Conservation (phyloP, 1,140 invertebrate genomes). For the Magallana angulata region DNA sequence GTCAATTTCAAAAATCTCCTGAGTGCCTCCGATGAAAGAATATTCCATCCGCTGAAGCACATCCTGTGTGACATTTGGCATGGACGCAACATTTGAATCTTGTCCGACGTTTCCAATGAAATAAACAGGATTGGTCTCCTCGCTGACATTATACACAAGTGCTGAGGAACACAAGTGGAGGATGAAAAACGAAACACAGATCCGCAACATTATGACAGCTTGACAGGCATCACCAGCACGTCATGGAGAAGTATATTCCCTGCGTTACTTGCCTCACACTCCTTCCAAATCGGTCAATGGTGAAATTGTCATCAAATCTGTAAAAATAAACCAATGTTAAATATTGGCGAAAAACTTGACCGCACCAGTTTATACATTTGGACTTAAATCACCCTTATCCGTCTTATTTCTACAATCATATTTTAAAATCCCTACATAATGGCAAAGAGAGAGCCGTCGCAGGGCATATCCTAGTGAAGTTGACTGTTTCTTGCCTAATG, state of each 20-base stretch:
- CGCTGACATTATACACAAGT: constrained; percentile 34
- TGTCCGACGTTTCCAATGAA: constrained; percentile 49
- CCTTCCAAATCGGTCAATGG: neutral
- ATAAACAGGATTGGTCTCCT: constrained; percentile 46
- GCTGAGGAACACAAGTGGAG: constrained; percentile 7
- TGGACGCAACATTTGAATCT: constrained; percentile 34
- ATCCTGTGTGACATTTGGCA: constrained; percentile 17
- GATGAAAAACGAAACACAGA: neutral
- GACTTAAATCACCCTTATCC: constrained; percentile 35
- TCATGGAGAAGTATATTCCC: neutral
- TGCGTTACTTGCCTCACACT: neutral
- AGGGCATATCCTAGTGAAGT: constrained; percentile 13
- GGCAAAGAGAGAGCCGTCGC: constrained; percentile 20
- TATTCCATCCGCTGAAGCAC: constrained; percentile 37
- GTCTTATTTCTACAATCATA: constrained; percentile 27
- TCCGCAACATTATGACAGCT: neutral
- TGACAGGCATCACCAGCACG: neutral
- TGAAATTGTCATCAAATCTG: constrained; percentile 15
- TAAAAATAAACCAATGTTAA: constrained; percentile 10
- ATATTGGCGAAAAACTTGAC: constrained; percentile 28
- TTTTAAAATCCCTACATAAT: constrained; percentile 25
- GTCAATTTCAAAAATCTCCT: constrained; percentile 47
- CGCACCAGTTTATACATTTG: constrained; percentile 32
- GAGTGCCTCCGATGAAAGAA: constrained; percentile 11
- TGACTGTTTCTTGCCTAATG: constrained; percentile 16